phyloP scores from a whole-genome alignment of 2,888 invertebrate species.

The Celastrina argiolus region DNA sequence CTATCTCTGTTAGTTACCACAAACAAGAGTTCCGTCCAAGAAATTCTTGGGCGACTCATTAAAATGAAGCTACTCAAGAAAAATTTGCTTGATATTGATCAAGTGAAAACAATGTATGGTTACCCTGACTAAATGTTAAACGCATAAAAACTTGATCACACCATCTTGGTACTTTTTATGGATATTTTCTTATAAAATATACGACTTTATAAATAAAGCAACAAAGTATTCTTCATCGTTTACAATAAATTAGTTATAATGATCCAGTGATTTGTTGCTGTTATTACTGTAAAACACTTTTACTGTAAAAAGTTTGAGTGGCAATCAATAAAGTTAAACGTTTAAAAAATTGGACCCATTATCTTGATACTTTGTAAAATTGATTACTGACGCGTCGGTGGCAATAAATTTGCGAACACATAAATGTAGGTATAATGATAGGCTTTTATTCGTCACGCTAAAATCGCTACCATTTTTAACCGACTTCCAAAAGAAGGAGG shows the following conservation, averaged over 20 bases:
- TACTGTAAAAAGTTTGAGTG: slow-evolving; percentile 17
- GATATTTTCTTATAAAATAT: no score
- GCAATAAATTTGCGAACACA: slow-evolving; percentile 2
- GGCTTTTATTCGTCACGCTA: neutral
- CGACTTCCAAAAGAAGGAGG: no score
- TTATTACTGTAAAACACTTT: slow-evolving; percentile 3
- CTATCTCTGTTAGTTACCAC: no score
- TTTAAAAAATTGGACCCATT: slow-evolving; percentile 7
- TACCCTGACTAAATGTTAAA: no score
- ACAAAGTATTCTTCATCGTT: neutral
- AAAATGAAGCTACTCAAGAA: no score
- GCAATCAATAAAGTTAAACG: slow-evolving; percentile 18
- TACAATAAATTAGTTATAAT: slow-evolving; percentile 1
- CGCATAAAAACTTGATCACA: neutral
- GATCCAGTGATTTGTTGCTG: neutral
- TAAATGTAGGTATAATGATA: neutral
- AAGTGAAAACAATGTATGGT: no score
- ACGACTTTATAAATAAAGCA: neutral
- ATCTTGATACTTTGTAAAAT: slow-evolving; percentile 11
- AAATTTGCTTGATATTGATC: no score
- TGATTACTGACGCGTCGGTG: neutral
- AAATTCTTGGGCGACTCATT: no score
- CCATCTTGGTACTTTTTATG: no score
- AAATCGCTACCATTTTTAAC: neutral
- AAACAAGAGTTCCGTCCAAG: no score